Conservation (phyloP, 2,888 invertebrate species). For the Brenthis daphne region DNA sequence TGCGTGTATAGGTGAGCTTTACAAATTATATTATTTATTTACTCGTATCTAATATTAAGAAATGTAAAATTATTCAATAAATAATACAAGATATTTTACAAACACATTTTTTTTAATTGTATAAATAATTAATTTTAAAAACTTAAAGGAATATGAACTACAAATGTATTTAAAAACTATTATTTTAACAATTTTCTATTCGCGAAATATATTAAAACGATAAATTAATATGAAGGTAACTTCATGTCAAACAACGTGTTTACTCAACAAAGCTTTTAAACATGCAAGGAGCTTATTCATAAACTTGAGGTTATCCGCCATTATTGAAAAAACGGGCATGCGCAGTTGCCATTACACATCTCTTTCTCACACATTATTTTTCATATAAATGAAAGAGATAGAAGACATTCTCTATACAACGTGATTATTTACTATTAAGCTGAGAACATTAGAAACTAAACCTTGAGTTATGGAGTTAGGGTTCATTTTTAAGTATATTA, state of each 20-base stretch:
- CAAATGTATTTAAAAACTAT: too few relatives aligned
- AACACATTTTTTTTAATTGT: too few relatives aligned
- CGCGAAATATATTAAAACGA: too few relatives aligned
- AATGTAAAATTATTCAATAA: too few relatives aligned
- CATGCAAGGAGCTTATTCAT: constrained; percentile 26
- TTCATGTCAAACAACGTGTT: constrained; percentile 4
- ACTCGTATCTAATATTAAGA: too few relatives aligned
- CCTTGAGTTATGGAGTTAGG: constrained; percentile 39
- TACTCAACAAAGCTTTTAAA: constrained; percentile 15
- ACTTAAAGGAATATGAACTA: too few relatives aligned
- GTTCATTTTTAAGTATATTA: constrained; percentile 48
- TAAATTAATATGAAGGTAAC: background rate
- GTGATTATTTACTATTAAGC: constrained; percentile 53
- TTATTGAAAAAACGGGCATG: constrained; percentile 57
- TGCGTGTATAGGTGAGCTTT: constrained; percentile 84
- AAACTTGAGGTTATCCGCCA: constrained; percentile 31
- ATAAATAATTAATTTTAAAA: too few relatives aligned
- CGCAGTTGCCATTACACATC: constrained; percentile 51
- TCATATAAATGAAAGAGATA: constrained; percentile 53
- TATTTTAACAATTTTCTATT: too few relatives aligned
- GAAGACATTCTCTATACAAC: constrained; percentile 50
- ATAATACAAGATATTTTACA: too few relatives aligned
- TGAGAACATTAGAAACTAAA: constrained; percentile 29
- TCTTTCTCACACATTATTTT: constrained; percentile 46
- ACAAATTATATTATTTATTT: background rate